phyloP scores from a whole-genome alignment of 2,113 vertebrate species.

The Fregata magnificens region DNA sequence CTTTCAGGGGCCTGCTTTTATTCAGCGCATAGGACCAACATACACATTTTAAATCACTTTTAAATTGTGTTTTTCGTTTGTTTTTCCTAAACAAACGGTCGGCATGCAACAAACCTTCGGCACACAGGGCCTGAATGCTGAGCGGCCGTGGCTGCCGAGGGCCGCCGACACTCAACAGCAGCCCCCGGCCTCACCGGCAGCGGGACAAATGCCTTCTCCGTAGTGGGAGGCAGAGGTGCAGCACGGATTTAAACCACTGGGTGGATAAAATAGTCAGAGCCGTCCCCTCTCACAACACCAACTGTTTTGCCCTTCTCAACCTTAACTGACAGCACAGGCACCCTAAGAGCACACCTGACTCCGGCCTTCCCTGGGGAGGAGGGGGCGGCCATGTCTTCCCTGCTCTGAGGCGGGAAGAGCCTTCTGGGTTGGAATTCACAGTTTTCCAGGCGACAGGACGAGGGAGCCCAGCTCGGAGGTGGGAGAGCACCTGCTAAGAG shows the following conservation, averaged over 20 bases:
- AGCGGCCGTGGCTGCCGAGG: not conserved
- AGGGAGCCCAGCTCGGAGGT: not conserved
- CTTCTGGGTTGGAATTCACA: not conserved
- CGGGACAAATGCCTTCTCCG: fast-evolving
- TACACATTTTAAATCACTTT: slow-evolving; percentile 29
- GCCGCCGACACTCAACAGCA: not conserved
- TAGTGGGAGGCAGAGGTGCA: not conserved
- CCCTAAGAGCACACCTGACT: fast-evolving
- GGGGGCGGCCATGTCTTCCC: not conserved
- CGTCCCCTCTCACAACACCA: fast-evolving
- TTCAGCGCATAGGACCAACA: slow-evolving; percentile 5
- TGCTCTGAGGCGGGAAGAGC: not conserved
- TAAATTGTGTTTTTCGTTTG: slow-evolving; percentile 34
- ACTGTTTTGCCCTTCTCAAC: not conserved
- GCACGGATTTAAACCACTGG: not conserved
- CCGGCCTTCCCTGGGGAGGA: not conserved
- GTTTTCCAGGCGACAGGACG: not conserved
- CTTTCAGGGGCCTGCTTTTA: slow-evolving; percentile 24
- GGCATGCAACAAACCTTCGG: not conserved
- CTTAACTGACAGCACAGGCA: not conserved
- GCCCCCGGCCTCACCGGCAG: fast-evolving
- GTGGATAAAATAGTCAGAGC: not conserved
- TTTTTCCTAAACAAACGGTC: not conserved
- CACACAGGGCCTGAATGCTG: not conserved
- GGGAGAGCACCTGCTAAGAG: not conserved